Base-by-base conservation (phyloP, 2,888 invertebrate genomes). In the Ceraclea dissimilis region DNA sequence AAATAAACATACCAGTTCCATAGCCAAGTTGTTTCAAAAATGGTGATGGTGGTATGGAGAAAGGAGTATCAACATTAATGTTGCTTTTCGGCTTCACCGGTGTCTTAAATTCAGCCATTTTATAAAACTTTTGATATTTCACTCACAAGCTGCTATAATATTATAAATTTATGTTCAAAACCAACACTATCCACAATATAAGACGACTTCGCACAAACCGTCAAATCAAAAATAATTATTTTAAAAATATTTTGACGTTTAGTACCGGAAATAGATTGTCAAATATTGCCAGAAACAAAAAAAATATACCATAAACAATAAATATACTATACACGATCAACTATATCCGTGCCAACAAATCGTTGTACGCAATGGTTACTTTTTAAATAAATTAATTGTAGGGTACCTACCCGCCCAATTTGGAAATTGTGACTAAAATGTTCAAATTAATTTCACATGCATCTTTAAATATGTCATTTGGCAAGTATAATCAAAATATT, bases 11-110 rank as follows among this genome's bases (percentile, higher is more conserved):
- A 85, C 86, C 88, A 65, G 89, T 88, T 50, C 90, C 90, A 72
- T 83, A 86, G 57, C 90, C 90, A 55, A 90, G 79, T 64, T 81
- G 78, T 66, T 84, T 80, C 61, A 90, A 71, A 68, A 82, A 82
- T 1, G 90, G 90, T 0, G 89, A 87, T 11, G 87, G 79, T 6
- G 90, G 90, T 70, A 33, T 75, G 72, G 49, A 21, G 22, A 53
- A 33, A 0, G 60, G 58, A 13, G 60, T 60, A 47, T 60, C 60
- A 20, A 10, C 2, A 48, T 60, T 66, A 16, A 60, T 57, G 19
- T 68, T 68, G 61, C 68, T 70, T n/a, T 61, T 67, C 47, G 63
- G 67, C 64, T 74, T 77, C 0, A 72, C 63, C 4, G 79, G 79
- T 2, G 79, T 79, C 56, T 67, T 66, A 59, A 76, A 74, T 52